phyloP scores from a whole-genome alignment of 2,797 vertebrate species.

The Channa striata region DNA sequence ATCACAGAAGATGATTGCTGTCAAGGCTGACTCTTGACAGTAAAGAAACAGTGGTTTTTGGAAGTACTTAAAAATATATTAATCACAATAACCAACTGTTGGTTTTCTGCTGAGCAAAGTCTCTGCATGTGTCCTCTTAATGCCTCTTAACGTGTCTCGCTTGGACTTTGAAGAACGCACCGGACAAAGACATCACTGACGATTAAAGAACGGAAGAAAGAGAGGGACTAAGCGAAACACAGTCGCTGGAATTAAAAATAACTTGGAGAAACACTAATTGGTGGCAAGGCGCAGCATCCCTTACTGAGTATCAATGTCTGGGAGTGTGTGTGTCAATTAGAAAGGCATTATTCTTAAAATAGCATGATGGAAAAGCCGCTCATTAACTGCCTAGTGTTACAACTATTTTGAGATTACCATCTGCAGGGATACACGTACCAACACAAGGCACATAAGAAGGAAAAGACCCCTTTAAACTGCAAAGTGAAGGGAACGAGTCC shows the following conservation, averaged over 20 bases:
- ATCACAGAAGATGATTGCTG: background rate
- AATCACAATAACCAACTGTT: too few relatives aligned
- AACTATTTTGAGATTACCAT: slow-evolving; percentile 49
- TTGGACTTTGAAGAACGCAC: background rate
- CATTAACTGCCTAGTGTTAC: slow-evolving; percentile 64
- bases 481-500: background rate
- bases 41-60: background rate
- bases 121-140: background rate
- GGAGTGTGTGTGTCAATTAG: slow-evolving; percentile 14
- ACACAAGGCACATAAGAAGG: background rate
- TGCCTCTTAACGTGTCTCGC: background rate
- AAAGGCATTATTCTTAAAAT: slow-evolving; percentile 54
- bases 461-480: background rate
- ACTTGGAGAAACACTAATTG: slow-evolving; percentile 48
- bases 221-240: background rate
- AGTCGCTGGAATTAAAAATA: slow-evolving; percentile 17
- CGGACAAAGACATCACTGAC: slow-evolving; percentile 1
- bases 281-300: slow-evolving; percentile 47
- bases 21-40: background rate
- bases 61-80: too few relatives aligned
- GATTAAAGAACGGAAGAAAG: slow-evolving; percentile 10
- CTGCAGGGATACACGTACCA: background rate
- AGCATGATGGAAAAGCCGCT: slow-evolving; percentile 44
- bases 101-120: background rate
- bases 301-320: slow-evolving; percentile 36